These are phyloP conservation scores for Lycodopsis pacificus DNA, from an alignment of 2,797 vertebrate species.

Conservation along the genomic window DNA sequence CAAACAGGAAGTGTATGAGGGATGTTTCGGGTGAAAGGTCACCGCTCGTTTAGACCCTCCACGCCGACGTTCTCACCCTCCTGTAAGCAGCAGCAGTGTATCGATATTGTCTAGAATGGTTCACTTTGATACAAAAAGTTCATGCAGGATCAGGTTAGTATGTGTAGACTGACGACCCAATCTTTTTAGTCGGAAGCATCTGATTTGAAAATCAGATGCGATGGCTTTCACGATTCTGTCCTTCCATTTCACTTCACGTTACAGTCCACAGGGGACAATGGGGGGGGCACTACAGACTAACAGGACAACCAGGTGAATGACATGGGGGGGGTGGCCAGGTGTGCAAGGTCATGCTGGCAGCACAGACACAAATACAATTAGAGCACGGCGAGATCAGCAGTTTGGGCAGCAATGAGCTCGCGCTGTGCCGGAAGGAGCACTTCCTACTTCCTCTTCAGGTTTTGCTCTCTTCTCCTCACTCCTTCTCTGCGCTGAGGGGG, in stretches of 20 bases:
- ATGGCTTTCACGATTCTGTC: conserved; percentile 47
- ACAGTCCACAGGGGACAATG: conserved; percentile 27
- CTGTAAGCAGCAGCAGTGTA: conserved; percentile 71
- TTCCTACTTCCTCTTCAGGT: conserved; percentile 52
- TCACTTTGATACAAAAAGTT: conserved; percentile 61
- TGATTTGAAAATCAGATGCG: conserved; percentile 23
- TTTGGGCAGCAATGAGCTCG: conserved; percentile 40
- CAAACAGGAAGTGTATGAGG: conserved; percentile 40
- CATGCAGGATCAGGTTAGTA: conserved; percentile 72
- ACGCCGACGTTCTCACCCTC: conserved; percentile 47
- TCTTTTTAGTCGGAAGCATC: conserved; percentile 51
- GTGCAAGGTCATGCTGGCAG: conserved; percentile 79
- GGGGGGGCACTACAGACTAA: conserved; percentile 52
- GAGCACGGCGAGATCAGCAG: conserved; percentile 56
- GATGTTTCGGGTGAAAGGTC: conserved; percentile 73
- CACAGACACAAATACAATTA: conserved; percentile 70
- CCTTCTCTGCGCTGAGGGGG: conserved; percentile 33
- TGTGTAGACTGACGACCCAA: conserved; percentile 24
- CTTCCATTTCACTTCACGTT: neutral
- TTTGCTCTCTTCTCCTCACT: conserved; percentile 37
- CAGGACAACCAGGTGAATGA: conserved; percentile 52
- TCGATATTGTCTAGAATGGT: conserved; percentile 55
- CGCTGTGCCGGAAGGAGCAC: conserved; percentile 40
- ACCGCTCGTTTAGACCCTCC: conserved; percentile 67
- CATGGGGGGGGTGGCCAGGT: conserved; percentile 43